phyloP scores from a whole-genome alignment of 2,888 invertebrate genomes.

The Asteroscopus sphinx region DNA sequence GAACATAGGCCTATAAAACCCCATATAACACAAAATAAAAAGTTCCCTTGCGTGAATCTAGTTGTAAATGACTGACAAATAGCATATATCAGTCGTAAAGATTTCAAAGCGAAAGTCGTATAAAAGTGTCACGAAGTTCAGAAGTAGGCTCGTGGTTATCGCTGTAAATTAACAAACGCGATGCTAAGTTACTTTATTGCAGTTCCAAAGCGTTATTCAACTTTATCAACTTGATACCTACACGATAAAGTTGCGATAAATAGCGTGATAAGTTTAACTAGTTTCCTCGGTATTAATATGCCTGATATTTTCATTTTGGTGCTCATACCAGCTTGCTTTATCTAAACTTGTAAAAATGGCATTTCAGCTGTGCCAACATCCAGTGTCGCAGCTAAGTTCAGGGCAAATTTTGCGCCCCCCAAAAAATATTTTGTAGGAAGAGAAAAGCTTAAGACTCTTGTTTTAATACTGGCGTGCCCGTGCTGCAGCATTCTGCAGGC shows the following conservation, averaged over 20 bases:
- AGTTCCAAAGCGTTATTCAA: conserved; percentile 75
- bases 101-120: conserved; percentile 58
- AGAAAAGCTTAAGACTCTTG: too few species aligned
- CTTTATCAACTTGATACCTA: conserved; percentile 69
- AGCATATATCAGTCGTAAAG: conserved; percentile 51
- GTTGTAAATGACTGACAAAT: conserved; percentile 49
- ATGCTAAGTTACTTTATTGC: conserved; percentile 50
- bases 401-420: too few species aligned
- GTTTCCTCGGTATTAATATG: conserved; percentile 38
- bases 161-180: conserved; percentile 77
- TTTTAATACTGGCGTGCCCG: too few species aligned
- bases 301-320: conserved; percentile 24
- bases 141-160: conserved; percentile 27
- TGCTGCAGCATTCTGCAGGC: too few species aligned
- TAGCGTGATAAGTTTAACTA: conserved; percentile 64
- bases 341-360: conserved; percentile 6
- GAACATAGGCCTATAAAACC: conserved; percentile 34
- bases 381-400: too few species aligned
- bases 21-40: conserved; percentile 37
- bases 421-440: too few species aligned
- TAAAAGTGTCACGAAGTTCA: conserved; percentile 64
- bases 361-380: too few species aligned
- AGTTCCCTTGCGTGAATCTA: conserved; percentile 44
- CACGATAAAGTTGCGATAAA: conserved; percentile 73
- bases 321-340: conserved; percentile 28